phyloP scores from a whole-genome alignment of 2,113 vertebrate genomes.

The Typhlomys cinereus region DNA sequence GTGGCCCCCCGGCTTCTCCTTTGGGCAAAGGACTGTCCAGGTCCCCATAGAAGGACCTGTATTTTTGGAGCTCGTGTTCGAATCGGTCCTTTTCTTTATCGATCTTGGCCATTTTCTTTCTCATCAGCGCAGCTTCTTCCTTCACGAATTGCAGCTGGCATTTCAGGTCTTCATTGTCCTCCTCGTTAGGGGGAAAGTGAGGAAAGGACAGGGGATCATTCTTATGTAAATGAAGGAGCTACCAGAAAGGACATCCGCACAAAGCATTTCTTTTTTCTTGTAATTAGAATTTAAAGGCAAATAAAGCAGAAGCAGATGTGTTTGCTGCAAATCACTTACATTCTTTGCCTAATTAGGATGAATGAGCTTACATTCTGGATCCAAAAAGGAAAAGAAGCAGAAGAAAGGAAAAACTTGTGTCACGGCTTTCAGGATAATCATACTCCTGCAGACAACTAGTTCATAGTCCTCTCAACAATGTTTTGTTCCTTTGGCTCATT shows the following conservation, averaged over 20 bases:
- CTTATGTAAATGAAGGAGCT: slow-evolving; percentile 6
- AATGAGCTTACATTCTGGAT: neutral
- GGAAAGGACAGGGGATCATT: neutral
- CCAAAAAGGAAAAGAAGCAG: neutral
- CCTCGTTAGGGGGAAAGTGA: slow-evolving; percentile 83
- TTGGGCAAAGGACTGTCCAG: slow-evolving; percentile 98
- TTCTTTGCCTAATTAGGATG: neutral
- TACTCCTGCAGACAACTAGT: neutral
- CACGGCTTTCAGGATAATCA: neutral
- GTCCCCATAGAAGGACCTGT: slow-evolving; percentile 97
- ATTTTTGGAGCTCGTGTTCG: slow-evolving; percentile 97
- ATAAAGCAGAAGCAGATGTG: neutral
- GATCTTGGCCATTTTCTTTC: slow-evolving; percentile 99
- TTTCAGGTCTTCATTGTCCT: slow-evolving; percentile 97
- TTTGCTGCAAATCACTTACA: neutral
- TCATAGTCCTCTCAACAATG: neutral
- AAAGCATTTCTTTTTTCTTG: neutral
- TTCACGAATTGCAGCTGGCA: slow-evolving; percentile 98
- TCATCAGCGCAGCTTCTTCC: slow-evolving; percentile 97
- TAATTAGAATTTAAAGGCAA: neutral
- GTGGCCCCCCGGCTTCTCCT: slow-evolving; percentile 97
- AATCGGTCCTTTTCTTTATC: slow-evolving; percentile 99
- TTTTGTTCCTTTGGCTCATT: neutral
- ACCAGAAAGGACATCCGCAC: neutral
- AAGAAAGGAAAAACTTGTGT: neutral